Evolutionary conservation across 30 jellyfish, hydroid and myxozoan genomes (phyloP).

Genomic region (Hydractinia symbiolongicarpus): DNA sequence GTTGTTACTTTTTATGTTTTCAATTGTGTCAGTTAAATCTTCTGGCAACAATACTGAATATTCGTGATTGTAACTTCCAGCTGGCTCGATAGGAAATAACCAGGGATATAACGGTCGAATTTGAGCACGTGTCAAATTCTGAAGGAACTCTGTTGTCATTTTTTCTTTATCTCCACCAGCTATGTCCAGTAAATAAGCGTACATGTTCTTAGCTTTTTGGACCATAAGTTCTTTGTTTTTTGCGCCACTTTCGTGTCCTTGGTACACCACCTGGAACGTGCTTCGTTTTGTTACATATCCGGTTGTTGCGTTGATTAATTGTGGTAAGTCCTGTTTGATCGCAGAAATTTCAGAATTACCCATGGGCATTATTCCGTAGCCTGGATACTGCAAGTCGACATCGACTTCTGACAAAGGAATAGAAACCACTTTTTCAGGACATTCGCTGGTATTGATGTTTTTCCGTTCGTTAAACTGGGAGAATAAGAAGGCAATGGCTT

Average conservation of each 20-base stretch:
- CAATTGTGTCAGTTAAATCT: constrained; percentile 30
- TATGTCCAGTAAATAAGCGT: constrained; percentile 17
- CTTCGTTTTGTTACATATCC: constrained; percentile 18
- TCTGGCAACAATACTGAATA: constrained; percentile 29
- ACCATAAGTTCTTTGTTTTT: constrained; percentile 6
- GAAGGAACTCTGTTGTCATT: constrained; percentile 7
- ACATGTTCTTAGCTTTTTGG: constrained; percentile 27
- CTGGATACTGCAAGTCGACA: constrained; percentile 69
- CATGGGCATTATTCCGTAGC: constrained; percentile 62
- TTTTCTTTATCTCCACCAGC: constrained; percentile 15
- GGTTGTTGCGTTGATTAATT: constrained; percentile 9
- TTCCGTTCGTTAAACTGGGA: constrained; percentile 34
- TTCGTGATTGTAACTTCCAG: constrained; percentile 52
- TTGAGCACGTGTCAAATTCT: constrained; percentile 31
- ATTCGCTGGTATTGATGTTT: constrained; percentile 20
- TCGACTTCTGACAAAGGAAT: constrained; percentile 54
- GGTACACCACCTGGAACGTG: constrained; percentile 15
- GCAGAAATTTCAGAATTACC: constrained; percentile 47
- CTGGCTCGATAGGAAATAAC: constrained; percentile 48
- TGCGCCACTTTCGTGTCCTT: background rate
- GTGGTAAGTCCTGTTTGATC: background rate
- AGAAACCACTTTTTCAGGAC: constrained; percentile 23
- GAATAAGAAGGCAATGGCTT: constrained; percentile 68
- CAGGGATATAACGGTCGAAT: constrained; percentile 33
- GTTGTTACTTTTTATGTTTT: constrained; percentile 19